Evolutionary conservation across 1,140 invertebrate genomes (phyloP), one percentile per base, ranked within the genome.

Genomic region (Hylaeus anthracinus): DNA sequence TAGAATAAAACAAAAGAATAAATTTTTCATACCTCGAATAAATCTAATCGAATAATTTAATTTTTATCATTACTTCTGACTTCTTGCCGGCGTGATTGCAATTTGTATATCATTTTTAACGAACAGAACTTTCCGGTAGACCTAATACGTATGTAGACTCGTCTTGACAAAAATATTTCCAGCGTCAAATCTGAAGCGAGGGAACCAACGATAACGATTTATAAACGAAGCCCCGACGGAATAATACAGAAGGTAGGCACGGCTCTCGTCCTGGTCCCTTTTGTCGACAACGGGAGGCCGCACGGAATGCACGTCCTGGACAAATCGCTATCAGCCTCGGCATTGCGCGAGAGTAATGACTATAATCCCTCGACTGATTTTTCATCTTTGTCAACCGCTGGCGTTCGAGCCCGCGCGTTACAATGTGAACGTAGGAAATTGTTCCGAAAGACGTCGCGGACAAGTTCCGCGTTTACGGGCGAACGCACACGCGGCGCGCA

Each of bases 231-330:
- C 4, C 45, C 45, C 45, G 45, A 48, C 8, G 14, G 65, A 15
- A 39, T 6, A 58, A n/a, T 48, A 61, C 48, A 15, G 63, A 55
- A 58, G n/a, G 43, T 5, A 26, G 55, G 48, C 14, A 69, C 10
- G 14, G 5, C 37, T 43, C 26, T 12, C 10, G 5, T 37, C 8
- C 10, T 14, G 12, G 6, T 37, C 43, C 45, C 73, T 76, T 76
- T 78, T 82, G 75, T 78, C 75, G 75, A 60, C 15, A 53, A 53
- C 63, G 53, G 15, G 43, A 43, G 56, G 75, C 83, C 83, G 43
- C 41, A 81, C 51, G 70, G 86, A 84, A 88, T 82, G 79, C 78
- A 56, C 69, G 65, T 60, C 83, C 66, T 78, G 43, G 81, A 88
- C 84, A 87, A 87, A 88, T 86, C 78, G 81, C 56, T 74, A 78